These are phyloP conservation scores for Acanthisitta chloris DNA, from an alignment of 2,113 vertebrate genomes.

Conservation along the genomic window DNA sequence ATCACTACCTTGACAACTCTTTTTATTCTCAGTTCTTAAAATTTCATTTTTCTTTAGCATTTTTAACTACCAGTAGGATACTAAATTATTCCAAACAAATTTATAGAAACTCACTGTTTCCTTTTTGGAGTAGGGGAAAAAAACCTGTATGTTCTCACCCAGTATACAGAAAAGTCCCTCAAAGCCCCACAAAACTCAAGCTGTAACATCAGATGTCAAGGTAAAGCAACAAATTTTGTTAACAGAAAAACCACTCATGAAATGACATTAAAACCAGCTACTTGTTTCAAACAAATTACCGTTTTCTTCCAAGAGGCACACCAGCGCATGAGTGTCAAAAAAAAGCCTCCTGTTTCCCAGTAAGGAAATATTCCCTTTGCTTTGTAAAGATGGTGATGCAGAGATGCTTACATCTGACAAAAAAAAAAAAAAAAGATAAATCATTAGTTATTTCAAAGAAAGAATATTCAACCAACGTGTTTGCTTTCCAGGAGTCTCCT, in stretches of 20 bases:
- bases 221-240: neutral
- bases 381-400: conserved; percentile 53
- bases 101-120: neutral
- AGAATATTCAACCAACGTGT: neutral
- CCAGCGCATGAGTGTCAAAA: conserved; percentile 92
- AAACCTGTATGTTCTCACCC: fast-evolving
- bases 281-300: conserved; percentile 70
- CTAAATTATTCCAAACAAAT: neutral
- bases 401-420: conserved; percentile 75
- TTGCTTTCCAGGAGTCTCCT: neutral
- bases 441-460: neutral
- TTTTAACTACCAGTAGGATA: neutral
- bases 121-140: neutral
- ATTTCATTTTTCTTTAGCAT: neutral
- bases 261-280: neutral
- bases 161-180: neutral
- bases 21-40: neutral
- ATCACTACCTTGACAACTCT: neutral
- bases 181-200: neutral
- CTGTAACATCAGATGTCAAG: neutral
- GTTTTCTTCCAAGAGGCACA: conserved; percentile 87
- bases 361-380: conserved; percentile 62
- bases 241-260: neutral
- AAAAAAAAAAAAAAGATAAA: neutral
- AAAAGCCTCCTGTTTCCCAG: conserved; percentile 75